Percentiles rank a stretch among this genome's conserved stretches.
phyloP scores from a whole-genome alignment of 1,140 invertebrate species.

The Forficula auricularia region DNA sequence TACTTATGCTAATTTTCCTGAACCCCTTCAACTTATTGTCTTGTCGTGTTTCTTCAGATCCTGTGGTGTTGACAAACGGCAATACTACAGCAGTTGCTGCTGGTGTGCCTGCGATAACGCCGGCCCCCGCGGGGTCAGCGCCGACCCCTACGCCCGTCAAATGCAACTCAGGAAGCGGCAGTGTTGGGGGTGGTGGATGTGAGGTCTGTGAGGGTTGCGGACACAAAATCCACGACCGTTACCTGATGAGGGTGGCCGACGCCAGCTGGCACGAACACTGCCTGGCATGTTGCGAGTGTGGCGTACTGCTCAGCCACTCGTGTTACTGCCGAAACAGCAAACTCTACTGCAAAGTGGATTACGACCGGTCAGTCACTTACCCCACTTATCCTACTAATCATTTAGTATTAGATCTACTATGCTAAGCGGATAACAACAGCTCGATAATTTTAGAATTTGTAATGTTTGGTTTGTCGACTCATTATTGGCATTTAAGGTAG shows the following conservation, averaged over 20 bases:
- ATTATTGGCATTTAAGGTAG: too few species aligned
- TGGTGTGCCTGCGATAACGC: too few species aligned
- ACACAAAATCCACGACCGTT: constrained; percentile 78
- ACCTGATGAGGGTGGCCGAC: constrained; percentile 80
- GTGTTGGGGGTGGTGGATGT: background rate
- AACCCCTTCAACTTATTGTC: too few species aligned
- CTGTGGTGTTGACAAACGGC: too few species aligned
- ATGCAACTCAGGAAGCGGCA: background rate
- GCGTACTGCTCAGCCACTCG: constrained; percentile 63
- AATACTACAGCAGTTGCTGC: too few species aligned
- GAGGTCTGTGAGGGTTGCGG: constrained; percentile 76
- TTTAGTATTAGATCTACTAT: background rate
- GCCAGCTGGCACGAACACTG: constrained; percentile 83
- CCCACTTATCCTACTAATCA: background rate
- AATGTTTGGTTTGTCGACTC: too few species aligned
- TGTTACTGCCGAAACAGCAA: constrained; percentile 84
- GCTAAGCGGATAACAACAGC: too few species aligned
- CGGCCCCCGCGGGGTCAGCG: too few species aligned
- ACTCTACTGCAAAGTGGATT: constrained; percentile 87
- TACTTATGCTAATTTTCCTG: too few species aligned
- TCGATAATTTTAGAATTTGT: too few species aligned
- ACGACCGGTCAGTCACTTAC: constrained; percentile 53
- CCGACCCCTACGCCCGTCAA: too few species aligned
- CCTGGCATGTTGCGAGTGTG: constrained; percentile 76
- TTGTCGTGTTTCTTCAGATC: too few species aligned